These are phyloP conservation scores for Apodemus agrarius DNA, from an alignment of 2,797 vertebrate species.

Conservation along the genomic window DNA sequence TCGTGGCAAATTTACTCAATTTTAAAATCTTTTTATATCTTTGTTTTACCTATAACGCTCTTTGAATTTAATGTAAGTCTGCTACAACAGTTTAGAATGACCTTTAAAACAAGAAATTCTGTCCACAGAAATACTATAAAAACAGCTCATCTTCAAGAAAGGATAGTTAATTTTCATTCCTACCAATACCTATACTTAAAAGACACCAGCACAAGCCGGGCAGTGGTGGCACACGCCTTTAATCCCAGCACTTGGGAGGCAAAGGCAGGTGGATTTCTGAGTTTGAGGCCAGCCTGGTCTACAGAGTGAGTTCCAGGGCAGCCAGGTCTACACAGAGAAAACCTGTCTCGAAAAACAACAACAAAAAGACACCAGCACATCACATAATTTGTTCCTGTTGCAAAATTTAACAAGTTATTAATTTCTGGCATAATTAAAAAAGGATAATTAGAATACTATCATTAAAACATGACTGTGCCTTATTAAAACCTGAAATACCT, in stretches of 20 bases:
- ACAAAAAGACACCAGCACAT: constrained; percentile 40
- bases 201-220: constrained; percentile 52
- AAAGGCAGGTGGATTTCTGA: too few species aligned
- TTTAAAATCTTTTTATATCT: constrained; percentile 29
- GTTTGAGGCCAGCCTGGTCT: too few species aligned
- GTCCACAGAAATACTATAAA: constrained; percentile 21
- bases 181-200: constrained; percentile 67
- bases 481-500: constrained; percentile 28
- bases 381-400: constrained; percentile 56
- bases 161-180: constrained; percentile 71
- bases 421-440: constrained; percentile 70
- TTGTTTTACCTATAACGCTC: constrained; percentile 44
- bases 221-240: too few species aligned
- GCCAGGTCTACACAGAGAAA: too few species aligned
- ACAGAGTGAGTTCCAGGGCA: too few species aligned
- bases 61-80: constrained; percentile 23
- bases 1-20: background rate
- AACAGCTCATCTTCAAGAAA: constrained; percentile 54
- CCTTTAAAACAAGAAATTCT: constrained; percentile 45
- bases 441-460: constrained; percentile 53
- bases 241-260: too few species aligned
- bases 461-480: constrained; percentile 36
- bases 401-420: constrained; percentile 75
- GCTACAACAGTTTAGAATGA: constrained; percentile 23
- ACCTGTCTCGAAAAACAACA: too few species aligned